phyloP scores from a whole-genome alignment of 2,797 vertebrate species.

The Onychomys torridus region DNA sequence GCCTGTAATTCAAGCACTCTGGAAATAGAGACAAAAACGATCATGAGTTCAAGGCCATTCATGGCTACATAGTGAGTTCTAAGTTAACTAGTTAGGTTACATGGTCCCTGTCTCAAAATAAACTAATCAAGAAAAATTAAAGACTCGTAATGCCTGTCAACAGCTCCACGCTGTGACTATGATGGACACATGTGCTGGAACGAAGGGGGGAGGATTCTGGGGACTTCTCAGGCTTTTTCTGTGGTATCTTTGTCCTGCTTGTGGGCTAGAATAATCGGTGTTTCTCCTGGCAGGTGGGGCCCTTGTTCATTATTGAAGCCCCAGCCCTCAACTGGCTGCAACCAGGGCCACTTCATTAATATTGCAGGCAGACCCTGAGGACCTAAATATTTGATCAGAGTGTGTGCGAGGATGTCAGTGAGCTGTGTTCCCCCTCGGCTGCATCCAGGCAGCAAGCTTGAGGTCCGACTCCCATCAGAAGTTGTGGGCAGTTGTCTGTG shows the following conservation, averaged over 20 bases:
- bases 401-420: slow-evolving; percentile 60
- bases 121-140: background rate
- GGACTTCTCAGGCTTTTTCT: background rate
- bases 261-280: background rate
- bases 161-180: background rate
- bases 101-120: background rate
- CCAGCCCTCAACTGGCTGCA: background rate
- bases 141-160: background rate
- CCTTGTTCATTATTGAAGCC: slow-evolving; percentile 60
- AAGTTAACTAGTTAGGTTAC: background rate
- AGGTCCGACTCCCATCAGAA: background rate
- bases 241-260: background rate
- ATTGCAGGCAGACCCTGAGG: slow-evolving; percentile 58
- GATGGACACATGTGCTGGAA: background rate
- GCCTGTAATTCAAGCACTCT: background rate
- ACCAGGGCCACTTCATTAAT: slow-evolving; percentile 45
- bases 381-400: slow-evolving; percentile 83
- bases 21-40: background rate
- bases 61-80: background rate
- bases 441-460: background rate
- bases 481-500: background rate
- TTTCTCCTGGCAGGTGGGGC: background rate
- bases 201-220: too few species aligned
- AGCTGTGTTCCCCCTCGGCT: slow-evolving; percentile 19
- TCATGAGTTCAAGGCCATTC: background rate